These are phyloP conservation scores for Kobus ellipsiprymnus DNA, from an alignment of 2,113 vertebrate species.

Conservation along the genomic window DNA sequence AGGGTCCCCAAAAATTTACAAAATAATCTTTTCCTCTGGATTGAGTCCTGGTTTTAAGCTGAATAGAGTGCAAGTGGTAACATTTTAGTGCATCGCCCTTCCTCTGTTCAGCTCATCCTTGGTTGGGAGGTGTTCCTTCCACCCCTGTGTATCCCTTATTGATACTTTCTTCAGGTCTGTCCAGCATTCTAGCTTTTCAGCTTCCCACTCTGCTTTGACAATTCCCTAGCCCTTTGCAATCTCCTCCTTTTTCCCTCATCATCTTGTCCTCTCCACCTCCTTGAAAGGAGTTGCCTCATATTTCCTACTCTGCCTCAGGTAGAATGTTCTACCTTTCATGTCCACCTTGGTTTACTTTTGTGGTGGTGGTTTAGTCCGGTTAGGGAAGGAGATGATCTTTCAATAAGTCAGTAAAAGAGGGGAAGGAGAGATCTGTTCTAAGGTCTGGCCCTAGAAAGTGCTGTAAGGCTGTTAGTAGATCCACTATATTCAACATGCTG, in stretches of 20 bases:
- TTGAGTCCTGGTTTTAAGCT: background rate
- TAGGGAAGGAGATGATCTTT: background rate
- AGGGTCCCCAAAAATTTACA: background rate
- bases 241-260: background rate
- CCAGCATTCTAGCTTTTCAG: background rate
- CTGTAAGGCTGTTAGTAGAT: background rate
- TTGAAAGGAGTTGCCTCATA: background rate
- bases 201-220: background rate
- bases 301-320: background rate
- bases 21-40: background rate
- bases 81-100: background rate
- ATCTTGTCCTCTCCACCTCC: background rate
- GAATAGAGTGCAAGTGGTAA: background rate
- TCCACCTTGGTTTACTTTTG: background rate
- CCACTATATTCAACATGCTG: background rate
- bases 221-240: background rate
- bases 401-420: background rate
- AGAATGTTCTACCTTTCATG: background rate
- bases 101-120: background rate
- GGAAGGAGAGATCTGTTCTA: too few species aligned
- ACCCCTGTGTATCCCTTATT: rapidly evolving
- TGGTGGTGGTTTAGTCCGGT: rapidly evolving
- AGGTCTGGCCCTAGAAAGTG: background rate
- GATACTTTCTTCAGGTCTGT: background rate
- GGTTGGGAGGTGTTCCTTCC: background rate